Evolutionary conservation across 2,113 vertebrate species (phyloP), one percentile per base, ranked within the genome.

Genomic region (Oncorhynchus keta): DNA sequence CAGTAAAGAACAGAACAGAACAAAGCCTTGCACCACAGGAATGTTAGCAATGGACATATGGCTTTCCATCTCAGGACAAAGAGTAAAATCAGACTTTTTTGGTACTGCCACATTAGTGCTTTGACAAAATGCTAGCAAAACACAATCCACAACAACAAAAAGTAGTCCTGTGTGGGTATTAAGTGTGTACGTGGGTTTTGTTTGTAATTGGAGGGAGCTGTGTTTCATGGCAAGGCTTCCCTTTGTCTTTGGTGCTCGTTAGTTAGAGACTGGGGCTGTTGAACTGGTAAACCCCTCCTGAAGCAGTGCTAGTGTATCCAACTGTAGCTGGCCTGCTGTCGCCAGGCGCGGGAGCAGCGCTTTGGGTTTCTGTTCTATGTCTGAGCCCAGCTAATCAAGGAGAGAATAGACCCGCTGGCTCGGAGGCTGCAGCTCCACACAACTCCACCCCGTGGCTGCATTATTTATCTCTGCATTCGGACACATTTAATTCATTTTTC

Each of bases 401-500:
- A 83, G 84, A 87, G 85, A 86, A 85, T 78, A 82, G 86, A 74
- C 78, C 79, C 85, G 72, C 86, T 81, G 85, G 85, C 88, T 87
- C 85, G 82, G 84, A 85, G 89, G 84, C 85, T 86, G 82, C 77
- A 77, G 78, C 75, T 79, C 70, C 82, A 79, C 89, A 89, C 87
- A 88, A 78, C 77, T 86, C 80, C 22, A 80, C 71, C 73, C 85
- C 84, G 84, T 77, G 79, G 65, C 79, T 92, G 86, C 91, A 93
- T 92, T 90, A 93, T 92, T 94, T 91, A 93, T 90, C 88, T 87
- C 89, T 86, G 84, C 84, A 91, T 91, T 91, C 83, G 35, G 51
- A 77, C 76, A 83, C 79, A 85, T 88, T 93, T 92, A 88, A 91
- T 93, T 91, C 89, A 90, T 91, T 92, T 93, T 24, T 89, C 89